phyloP scores from a whole-genome alignment of 2,888 invertebrate genomes.

The Lumbricus terrestris region DNA sequence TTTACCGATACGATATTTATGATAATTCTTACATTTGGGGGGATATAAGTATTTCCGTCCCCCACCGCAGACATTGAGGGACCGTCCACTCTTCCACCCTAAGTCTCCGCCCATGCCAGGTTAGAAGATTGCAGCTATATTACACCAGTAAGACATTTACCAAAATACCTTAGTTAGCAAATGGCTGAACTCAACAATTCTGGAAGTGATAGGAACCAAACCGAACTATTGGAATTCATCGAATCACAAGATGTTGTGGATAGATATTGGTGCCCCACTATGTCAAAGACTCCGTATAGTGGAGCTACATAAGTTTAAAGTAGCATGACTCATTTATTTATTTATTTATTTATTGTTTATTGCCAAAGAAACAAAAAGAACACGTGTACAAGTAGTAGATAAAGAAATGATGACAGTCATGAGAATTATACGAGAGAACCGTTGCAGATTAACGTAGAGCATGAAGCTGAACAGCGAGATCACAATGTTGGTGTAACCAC shows the following conservation, averaged over 20 bases:
- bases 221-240: background rate
- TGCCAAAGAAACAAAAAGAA: too few species aligned
- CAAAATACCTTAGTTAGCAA: background rate
- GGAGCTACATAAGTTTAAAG: background rate
- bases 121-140: background rate
- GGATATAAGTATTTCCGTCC: too few species aligned
- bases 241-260: background rate
- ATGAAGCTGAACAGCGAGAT: background rate
- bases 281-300: background rate
- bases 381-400: too few species aligned
- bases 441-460: background rate
- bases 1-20: too few species aligned
- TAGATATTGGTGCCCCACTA: background rate
- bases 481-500: too few species aligned
- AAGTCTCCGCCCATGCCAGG: too few species aligned
- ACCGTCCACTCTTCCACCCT: too few species aligned
- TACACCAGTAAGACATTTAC: too few species aligned
- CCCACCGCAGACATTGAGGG: too few species aligned
- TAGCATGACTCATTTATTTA: background rate
- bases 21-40: too few species aligned
- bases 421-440: background rate
- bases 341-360: too few species aligned
- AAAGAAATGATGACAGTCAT: too few species aligned
- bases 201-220: background rate
- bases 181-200: background rate